Base-by-base conservation (phyloP, 2,797 vertebrate species). In the Melanotaenia boesemani region DNA sequence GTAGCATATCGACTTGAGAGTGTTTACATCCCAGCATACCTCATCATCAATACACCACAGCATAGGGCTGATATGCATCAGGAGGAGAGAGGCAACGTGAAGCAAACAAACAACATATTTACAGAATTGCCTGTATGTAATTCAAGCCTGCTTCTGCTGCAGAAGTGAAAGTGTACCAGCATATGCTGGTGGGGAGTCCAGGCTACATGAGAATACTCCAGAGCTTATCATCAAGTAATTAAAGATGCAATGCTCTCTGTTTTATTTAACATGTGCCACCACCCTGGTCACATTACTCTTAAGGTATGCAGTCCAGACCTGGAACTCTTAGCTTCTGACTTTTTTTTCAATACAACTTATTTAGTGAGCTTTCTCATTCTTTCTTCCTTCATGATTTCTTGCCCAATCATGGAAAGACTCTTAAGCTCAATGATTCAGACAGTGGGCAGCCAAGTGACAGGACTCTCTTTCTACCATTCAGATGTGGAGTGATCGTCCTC, bases 11-110 rank as follows among this genome's bases (percentile, higher is more conserved):
- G 66, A 70, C 46, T 44, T 50, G n/a, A 11, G 36, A 54, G 39
- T 41, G 60, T 62, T 76, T 67, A 70, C 16, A 58, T 41, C 61
- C 20, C 41, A 37, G 16, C 30, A 18, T 15, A 34, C 41, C 44
- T 59, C 15, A 18, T 10, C 16, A 64, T 69, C 74, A 66, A 55
- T 69, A 52, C 2, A 55, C 70, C 69, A 26, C 24, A 48, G 1
- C 60, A 28, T 13, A 63, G 0, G 13, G 13, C 48, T 24, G 54
- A 60, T 59, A 4, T 54, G 36, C 2, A 37, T 10, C 20, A 11
- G 50, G 3, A 1, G 3, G 52, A 4, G n/a, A 12, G 24, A 6
- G 16, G 41, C 15, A 44, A 44, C 4, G 0, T 52, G 18, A 60
- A 41, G 13, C 39, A 61, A 32, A 28, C 34, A 66, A 66, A 70